Base-by-base conservation (phyloP, 2,888 invertebrate species). In the Hemistola chrysoprasaria region DNA sequence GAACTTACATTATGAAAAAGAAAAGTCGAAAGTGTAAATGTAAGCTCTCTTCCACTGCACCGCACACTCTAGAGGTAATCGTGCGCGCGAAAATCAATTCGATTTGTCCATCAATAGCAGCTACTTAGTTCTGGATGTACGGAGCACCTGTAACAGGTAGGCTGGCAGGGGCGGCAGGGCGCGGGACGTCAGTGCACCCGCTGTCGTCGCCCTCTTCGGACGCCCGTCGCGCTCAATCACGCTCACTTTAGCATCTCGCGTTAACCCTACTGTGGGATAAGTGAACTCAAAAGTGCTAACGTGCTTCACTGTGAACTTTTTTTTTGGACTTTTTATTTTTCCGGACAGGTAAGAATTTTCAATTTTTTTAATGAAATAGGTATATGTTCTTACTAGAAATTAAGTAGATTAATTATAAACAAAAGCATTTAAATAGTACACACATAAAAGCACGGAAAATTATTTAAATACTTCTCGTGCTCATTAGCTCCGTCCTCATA, bases 121-220 rank as follows among this genome's bases (percentile, higher is more conserved):
- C 78, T 86, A 84, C 83, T 84, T 77, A 78, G 70, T 65, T 71
- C 71, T 73, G 77, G 75, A 78, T 76, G 70, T 72, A 63, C 65
- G 61, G 56, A 55, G 64, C 78, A 86, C 85, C 86, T 85, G 86
- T 82, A 78, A 75, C 87, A 85, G 85, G 86, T 83, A 70, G 61
- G 64, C 68, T 71, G 55, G 16, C 50, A 47, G 64, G 68, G 72
- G 55, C 53, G 54, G 66, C 59, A 63, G 75, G 68, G 69, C 69
- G 68, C 71, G 73, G 78, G 77, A 65, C 59, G 63, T 46, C 81
- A 86, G 87, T 86, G 78, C 81, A 78, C 65, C 59, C 78, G 75
- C 61, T 61, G 72, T 65, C 72, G 56, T 66, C 71, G 74, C 53
- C 63, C 52, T 46, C 42, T 46, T 57, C 56, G 72, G 71, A 75